Evolutionary conservation across 2,113 vertebrate genomes (phyloP).

Genomic region (Misgurnus mizolepis): DNA sequence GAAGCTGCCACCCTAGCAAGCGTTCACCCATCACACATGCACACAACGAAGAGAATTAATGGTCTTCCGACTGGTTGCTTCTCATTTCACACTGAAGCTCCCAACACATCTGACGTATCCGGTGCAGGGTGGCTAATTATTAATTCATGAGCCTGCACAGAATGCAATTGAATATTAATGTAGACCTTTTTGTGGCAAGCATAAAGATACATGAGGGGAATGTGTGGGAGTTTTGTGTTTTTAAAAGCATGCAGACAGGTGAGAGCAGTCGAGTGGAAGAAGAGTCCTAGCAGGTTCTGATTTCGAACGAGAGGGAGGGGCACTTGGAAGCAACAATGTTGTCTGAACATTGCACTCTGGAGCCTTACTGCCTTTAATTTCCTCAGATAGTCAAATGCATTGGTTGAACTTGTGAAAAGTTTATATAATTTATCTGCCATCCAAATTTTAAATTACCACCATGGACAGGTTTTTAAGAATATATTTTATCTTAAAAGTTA

Average conservation of each 20-base stretch:
- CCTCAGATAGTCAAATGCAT: neutral
- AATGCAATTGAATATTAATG: slow-evolving; percentile 75
- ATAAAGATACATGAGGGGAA: slow-evolving; percentile 69
- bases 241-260: slow-evolving; percentile 57
- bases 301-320: slow-evolving; percentile 25
- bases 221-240: slow-evolving; percentile 63
- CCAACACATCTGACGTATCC: slow-evolving; percentile 59
- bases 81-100: slow-evolving; percentile 43
- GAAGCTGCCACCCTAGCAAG: neutral
- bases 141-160: slow-evolving; percentile 68
- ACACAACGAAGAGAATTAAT: slow-evolving; percentile 8
- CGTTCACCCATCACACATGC: neutral
- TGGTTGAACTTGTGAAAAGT: slow-evolving; percentile 3
- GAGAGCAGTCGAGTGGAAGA: slow-evolving; percentile 65
- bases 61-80: slow-evolving; percentile 36
- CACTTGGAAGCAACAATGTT: slow-evolving; percentile 2
- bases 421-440: slow-evolving; percentile 7
- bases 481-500: neutral
- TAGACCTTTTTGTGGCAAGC: slow-evolving; percentile 65
- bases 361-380: slow-evolving; percentile 11
- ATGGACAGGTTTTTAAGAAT: neutral
- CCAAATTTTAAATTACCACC: neutral
- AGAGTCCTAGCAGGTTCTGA: slow-evolving; percentile 36
- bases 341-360: neutral
- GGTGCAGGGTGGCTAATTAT: slow-evolving; percentile 50